Evolutionary conservation across 2,888 invertebrate genomes (phyloP).

Genomic region (Sesia apiformis): DNA sequence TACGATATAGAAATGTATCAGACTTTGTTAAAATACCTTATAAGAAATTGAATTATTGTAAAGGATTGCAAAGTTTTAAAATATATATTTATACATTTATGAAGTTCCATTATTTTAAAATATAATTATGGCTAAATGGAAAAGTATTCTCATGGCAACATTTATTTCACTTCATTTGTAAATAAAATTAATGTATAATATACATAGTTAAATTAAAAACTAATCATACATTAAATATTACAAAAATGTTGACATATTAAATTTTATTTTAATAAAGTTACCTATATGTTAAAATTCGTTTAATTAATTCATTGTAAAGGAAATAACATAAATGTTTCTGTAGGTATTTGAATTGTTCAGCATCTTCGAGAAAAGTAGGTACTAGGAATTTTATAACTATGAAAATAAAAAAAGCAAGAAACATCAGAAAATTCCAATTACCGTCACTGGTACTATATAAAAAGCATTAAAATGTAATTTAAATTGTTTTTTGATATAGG

Average conservation of each 20-base stretch:
- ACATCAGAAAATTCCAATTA: too few species aligned
- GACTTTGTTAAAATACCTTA: neutral
- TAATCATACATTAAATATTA: conserved; percentile 8
- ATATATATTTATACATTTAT: conserved; percentile 9
- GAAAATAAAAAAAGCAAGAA: too few species aligned
- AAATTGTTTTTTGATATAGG: too few species aligned
- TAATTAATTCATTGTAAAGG: conserved; percentile 11
- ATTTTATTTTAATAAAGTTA: conserved; percentile 4
- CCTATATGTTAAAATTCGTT: conserved; percentile 14
- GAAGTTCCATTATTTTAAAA: conserved; percentile 15
- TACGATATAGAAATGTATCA: neutral
- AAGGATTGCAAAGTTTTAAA: neutral
- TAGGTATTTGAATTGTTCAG: too few species aligned
- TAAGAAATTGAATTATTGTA: neutral
- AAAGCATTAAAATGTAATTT: too few species aligned
- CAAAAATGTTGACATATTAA: conserved; percentile 6
- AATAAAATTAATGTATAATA: conserved; percentile 29
- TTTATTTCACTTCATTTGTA: conserved; percentile 17
- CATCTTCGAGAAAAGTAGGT: too few species aligned
- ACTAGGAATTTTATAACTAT: too few species aligned
- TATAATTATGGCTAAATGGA: conserved; percentile 24
- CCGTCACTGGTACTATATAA: too few species aligned
- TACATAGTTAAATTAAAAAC: conserved; percentile 19
- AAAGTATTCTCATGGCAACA: neutral
- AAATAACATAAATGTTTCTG: neutral